Conservation (phyloP, 2,797 vertebrate species). For the Acipenser transmontanus region DNA sequence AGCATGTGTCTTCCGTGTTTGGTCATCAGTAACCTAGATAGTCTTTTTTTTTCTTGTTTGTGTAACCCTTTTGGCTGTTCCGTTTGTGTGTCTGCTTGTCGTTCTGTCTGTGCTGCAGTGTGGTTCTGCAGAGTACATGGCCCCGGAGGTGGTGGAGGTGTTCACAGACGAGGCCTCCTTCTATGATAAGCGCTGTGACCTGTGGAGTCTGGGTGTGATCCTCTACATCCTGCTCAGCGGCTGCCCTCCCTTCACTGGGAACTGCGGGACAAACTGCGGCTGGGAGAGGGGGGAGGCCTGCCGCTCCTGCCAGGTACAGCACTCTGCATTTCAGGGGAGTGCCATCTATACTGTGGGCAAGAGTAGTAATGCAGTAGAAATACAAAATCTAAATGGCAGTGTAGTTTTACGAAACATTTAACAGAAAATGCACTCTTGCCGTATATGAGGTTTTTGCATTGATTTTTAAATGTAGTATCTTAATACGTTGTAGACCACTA, state of each 20-base stretch:
- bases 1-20: not conserved
- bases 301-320: slow-evolving; percentile 58
- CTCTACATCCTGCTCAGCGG: slow-evolving; percentile 74
- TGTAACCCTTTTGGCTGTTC: not conserved
- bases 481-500: too few species aligned
- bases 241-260: slow-evolving; percentile 68
- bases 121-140: slow-evolving; percentile 73
- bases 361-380: too few species aligned
- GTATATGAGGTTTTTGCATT: too few species aligned
- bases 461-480: too few species aligned
- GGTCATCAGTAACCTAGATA: not conserved
- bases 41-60: not conserved
- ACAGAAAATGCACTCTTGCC: too few species aligned
- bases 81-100: not conserved
- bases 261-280: slow-evolving; percentile 65
- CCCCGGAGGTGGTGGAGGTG: slow-evolving; percentile 68
- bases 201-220: slow-evolving; percentile 72
- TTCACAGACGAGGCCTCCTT: slow-evolving; percentile 70
- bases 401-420: too few species aligned
- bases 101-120: slow-evolving; percentile 42
- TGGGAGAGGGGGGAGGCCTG: slow-evolving; percentile 71
- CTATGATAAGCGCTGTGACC: slow-evolving; percentile 70
- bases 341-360: too few species aligned
- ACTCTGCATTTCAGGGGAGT: not conserved
- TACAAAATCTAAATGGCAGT: too few species aligned